Evolutionary conservation across 2,113 vertebrate species (phyloP).

Genomic region (Hydropotes inermis): DNA sequence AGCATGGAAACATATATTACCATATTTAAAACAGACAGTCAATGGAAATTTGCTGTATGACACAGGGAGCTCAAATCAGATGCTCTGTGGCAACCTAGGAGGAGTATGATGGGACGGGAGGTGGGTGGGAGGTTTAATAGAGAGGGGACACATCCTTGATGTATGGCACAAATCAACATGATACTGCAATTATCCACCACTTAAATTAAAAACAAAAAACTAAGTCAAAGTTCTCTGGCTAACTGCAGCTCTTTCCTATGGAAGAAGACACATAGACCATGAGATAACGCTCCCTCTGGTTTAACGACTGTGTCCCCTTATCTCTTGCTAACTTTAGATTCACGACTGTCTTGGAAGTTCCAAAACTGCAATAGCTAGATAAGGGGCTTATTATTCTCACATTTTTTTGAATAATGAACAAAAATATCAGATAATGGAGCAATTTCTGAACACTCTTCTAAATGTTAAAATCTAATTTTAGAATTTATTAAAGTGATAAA

Average conservation of each 20-base stretch:
- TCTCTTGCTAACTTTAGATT: not conserved
- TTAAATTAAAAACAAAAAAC: not conserved
- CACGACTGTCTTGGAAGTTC: not conserved
- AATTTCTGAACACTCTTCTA: slow-evolving; percentile 47
- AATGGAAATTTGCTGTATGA: not conserved
- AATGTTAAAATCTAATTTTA: slow-evolving; percentile 43
- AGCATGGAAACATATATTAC: not conserved
- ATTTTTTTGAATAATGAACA: slow-evolving; percentile 45
- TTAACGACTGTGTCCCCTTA: not conserved
- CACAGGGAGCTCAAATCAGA: not conserved
- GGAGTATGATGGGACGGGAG: not conserved
- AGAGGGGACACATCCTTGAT: not conserved
- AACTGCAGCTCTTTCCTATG: not conserved
- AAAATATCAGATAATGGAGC: slow-evolving; percentile 45
- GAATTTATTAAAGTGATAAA: slow-evolving; percentile 53
- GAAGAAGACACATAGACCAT: not conserved
- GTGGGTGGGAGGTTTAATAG: not conserved
- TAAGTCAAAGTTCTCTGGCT: not conserved
- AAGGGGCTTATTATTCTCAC: slow-evolving; percentile 31
- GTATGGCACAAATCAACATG: not conserved
- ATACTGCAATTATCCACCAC: not conserved
- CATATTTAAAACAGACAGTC: not conserved
- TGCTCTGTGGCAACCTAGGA: not conserved
- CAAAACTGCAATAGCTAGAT: slow-evolving; percentile 36
- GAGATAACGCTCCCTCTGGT: not conserved